These are phyloP conservation scores for Macropus fuliginosus DNA, from an alignment of 2,797 vertebrate genomes.

Conservation along the genomic window DNA sequence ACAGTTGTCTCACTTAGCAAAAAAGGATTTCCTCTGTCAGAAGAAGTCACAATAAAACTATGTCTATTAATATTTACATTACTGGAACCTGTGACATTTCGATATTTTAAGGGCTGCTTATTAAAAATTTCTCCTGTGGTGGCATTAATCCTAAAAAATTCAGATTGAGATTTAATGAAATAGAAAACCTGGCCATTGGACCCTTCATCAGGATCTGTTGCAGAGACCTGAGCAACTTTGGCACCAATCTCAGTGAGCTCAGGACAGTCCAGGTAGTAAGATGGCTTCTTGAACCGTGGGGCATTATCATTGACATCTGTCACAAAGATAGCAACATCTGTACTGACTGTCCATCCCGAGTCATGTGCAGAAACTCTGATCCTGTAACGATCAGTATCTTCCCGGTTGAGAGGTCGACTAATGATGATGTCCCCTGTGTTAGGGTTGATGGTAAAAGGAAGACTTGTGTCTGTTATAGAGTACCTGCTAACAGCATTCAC, in stretches of 20 bases:
- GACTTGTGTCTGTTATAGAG: conserved; percentile 91
- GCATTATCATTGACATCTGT: conserved; percentile 95
- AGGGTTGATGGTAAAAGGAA: conserved; percentile 94
- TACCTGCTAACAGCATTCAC: conserved; percentile 94
- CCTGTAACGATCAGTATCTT: conserved; percentile 94
- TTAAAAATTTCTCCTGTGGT: conserved; percentile 95
- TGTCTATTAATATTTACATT: conserved; percentile 95
- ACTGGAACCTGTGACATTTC: conserved; percentile 90
- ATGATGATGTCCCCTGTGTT: conserved; percentile 95
- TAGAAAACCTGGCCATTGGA: conserved; percentile 97
- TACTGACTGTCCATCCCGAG: conserved; percentile 98
- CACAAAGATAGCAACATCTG: conserved; percentile 96
- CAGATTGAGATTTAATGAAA: conserved; percentile 96
- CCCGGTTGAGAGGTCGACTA: conserved; percentile 94
- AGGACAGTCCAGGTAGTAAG: conserved; percentile 96
- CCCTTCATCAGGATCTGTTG: conserved; percentile 93
- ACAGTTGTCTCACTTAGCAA: conserved; percentile 96
- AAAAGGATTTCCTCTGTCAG: conserved; percentile 93
- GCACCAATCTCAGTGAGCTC: conserved; percentile 93
- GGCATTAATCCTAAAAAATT: conserved; percentile 96
- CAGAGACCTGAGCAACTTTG: conserved; percentile 92
- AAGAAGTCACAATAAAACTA: conserved; percentile 97
- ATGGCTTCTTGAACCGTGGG: conserved; percentile 94
- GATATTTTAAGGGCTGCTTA: conserved; percentile 94
- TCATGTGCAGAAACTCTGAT: conserved; percentile 96